Evolutionary conservation across 2,113 vertebrate genomes (phyloP), one percentile per base, ranked within the genome.

Genomic region (Asarcornis scutulata): DNA sequence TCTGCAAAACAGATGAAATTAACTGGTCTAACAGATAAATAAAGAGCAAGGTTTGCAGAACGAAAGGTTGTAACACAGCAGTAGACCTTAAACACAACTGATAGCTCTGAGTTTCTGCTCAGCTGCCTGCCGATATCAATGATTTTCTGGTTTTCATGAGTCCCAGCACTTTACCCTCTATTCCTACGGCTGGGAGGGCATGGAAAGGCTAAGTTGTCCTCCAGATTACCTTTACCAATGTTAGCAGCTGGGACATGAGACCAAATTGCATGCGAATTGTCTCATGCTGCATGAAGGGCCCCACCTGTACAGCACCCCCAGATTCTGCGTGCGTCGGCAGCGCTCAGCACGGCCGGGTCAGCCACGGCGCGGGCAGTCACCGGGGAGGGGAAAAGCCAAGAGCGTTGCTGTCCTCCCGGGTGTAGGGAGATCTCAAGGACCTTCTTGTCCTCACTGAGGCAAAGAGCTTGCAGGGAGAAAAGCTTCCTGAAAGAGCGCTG

Each of bases 1-100:
- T 84, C 93, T 97, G 94, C 89, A 97, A 69, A 97, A 86, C 72
- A 91, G 95, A 72, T 89, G 89, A 91, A 97, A 90, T 85, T 60
- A 91, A 83, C 91, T 68, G 72, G 64, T 77, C 23, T 77, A 84
- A 23, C 82, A 8, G 25, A n/a, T 64, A n/a, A 87, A 79, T 46
- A 72, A 44, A 62, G 88, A 88, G 72, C 17, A 6, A n/a, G 38
- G 52, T 73, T 76, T 80, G 88, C 81, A 29, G 77, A 77, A 79
- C 26, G 5, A 62, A 77, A 64, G 78, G 77, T 42, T 89, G 90
- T 46, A 87, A 66, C 4, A 4, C 17, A 14, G 88, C 86, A 38
- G 50, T 64, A 81, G 77, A 73, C 55, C 89, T 94, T 95, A 91
- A 98, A 66, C 89, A 78, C 89, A 69, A 68, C 62, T 38, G 73